Base-by-base conservation (phyloP, 2,113 vertebrate species). In the Limnothrissa miodon region DNA sequence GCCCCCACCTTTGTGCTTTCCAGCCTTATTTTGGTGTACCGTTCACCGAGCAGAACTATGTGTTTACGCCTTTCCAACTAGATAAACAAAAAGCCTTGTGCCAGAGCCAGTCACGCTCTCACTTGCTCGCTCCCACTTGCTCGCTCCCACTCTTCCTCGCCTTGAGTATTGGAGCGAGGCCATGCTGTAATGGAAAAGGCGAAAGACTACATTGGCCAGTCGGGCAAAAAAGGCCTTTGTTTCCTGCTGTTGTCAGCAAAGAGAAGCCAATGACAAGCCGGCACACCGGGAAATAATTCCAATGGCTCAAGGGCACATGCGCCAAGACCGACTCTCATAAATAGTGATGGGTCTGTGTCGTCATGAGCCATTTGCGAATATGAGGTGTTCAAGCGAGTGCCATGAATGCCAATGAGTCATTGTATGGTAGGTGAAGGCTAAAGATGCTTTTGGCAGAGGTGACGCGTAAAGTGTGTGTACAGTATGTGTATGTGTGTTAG, bases 101-200 rank as follows among this genome's bases (percentile, higher is more conserved):
- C 59, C 9, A n/a, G n/a, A 17, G 25, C 62, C 17, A 17, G 13
- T 36, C 1, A 10, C 29, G 33, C 62, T 3, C 29, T 13, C 62
- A 0, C 62, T 70, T 19, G n/a, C 15, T 45, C n/a, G n/a, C n/a
- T n/a, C n/a, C n/a, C n/a, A n/a, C n/a, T n/a, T n/a, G n/a, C n/a
- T n/a, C n/a, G n/a, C n/a, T n/a, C n/a, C n/a, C 44, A 23, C 15
- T 48, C 29, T 70, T 36, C 15, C 62, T 15, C 29, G 62, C 13
- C 62, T 36, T 70, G 25, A 70, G 62, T 29, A 70, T 33, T 70
- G 62, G 62, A 70, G 25, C 62, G 62, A 70, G 62, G 62, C 62
- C 62, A 70, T 70, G 29, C 11, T 29, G 62, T 70, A 70, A 70
- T 70, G 62, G 62, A 70, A 70, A 70, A 70, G 62, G 62, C 62